A percentile compares a stretch with the other conserved stretches of the same genome.
Conservation (phyloP, 2,888 invertebrate genomes). For the Mythimna albipuncta region DNA sequence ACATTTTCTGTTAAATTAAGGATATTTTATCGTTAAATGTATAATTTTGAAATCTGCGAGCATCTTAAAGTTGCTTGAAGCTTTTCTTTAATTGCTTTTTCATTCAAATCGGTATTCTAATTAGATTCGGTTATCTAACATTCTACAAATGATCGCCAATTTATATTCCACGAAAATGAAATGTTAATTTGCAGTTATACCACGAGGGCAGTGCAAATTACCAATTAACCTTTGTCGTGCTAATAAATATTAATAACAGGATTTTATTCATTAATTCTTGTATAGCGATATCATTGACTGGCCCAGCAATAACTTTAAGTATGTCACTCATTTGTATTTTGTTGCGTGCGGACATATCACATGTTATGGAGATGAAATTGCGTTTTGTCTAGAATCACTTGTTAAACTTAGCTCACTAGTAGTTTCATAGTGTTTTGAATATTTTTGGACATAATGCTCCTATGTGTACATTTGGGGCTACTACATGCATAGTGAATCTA, state of each 20-base stretch:
- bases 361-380: not conserved
- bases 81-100: conserved; percentile 6
- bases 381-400: not conserved
- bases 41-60: not conserved
- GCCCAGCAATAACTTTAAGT: conserved; percentile 44
- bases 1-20: not conserved
- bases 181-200: conserved; percentile 55
- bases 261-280: conserved; percentile 61
- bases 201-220: conserved; percentile 59
- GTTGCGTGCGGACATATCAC: conserved; percentile 18
- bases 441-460: not conserved
- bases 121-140: conserved; percentile 49
- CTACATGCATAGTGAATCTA: too few species aligned
- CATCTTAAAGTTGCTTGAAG: not conserved
- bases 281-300: conserved; percentile 52
- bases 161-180: conserved; percentile 61
- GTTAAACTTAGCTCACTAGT: not conserved
- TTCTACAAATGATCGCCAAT: conserved; percentile 48
- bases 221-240: conserved; percentile 66
- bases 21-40: not conserved
- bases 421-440: not conserved
- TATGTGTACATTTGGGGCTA: not conserved
- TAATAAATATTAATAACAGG: conserved; percentile 64
- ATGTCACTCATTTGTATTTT: conserved; percentile 37
- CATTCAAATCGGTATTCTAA: conserved; percentile 21